These are phyloP conservation scores for Oophaga sylvatica DNA, from an alignment of 2,797 vertebrate species.

Conservation along the genomic window DNA sequence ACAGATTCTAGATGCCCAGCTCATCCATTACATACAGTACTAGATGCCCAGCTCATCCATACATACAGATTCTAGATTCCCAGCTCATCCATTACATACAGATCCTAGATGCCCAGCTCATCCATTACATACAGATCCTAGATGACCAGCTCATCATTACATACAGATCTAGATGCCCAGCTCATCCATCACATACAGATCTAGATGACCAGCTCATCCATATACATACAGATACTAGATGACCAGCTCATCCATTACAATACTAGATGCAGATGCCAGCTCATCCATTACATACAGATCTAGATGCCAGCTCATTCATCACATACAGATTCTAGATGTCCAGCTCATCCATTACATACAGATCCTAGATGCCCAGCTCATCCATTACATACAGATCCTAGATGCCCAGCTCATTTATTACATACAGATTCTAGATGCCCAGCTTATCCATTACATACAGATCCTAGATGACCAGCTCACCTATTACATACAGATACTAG, in stretches of 20 bases:
- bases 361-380: not conserved
- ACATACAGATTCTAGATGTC: not conserved
- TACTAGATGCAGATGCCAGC: too few species aligned
- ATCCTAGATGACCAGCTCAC: too few species aligned
- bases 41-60: not conserved
- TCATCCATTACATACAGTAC: not conserved
- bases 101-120: not conserved
- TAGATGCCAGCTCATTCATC: too few species aligned
- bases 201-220: not conserved
- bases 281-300: not conserved
- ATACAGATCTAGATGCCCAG: not conserved
- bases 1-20: not conserved
- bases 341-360: not conserved
- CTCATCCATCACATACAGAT: not conserved
- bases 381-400: not conserved
- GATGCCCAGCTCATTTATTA: not conserved
- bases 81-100: not conserved
- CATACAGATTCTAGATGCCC: not conserved
- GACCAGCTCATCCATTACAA: not conserved
- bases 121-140: not conserved
- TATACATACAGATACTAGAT: not conserved
- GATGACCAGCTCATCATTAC: not conserved
- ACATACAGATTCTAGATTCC: not conserved
- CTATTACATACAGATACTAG: not conserved
- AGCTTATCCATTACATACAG: not conserved